Evolutionary conservation across 2,113 vertebrate genomes (phyloP).

Genomic region (Cololabis saira): DNA sequence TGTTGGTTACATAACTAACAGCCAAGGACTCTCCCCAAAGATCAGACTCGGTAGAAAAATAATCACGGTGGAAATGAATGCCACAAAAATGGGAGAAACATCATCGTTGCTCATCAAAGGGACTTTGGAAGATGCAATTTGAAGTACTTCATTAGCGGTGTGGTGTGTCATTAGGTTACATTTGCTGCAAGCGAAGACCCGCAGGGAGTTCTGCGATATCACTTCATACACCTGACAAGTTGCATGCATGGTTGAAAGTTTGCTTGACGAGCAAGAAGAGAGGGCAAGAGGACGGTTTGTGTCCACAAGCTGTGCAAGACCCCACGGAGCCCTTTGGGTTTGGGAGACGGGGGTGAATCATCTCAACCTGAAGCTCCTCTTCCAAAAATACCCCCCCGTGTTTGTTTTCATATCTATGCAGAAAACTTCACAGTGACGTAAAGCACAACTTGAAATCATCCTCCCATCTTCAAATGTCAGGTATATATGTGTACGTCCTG

Average conservation of each 20-base stretch:
- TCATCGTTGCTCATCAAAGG: conserved; percentile 35
- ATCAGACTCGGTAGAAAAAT: conserved; percentile 23
- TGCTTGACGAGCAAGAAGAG: background rate
- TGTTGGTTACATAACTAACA: conserved; percentile 37
- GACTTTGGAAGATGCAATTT: conserved; percentile 23
- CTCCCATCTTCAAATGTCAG: background rate
- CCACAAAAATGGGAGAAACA: conserved; percentile 1
- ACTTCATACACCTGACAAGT: conserved; percentile 26
- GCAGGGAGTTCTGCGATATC: conserved; percentile 13
- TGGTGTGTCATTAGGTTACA: conserved; percentile 18
- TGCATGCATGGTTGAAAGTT: conserved; percentile 16
- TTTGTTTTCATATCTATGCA: background rate
- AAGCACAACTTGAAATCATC: background rate
- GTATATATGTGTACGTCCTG: background rate
- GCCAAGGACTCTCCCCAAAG: conserved; percentile 5
- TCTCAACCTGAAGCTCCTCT: conserved; percentile 28
- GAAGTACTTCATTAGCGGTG: too few relatives aligned
- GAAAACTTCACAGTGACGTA: background rate
- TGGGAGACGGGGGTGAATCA: conserved; percentile 46
- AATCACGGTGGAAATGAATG: too few relatives aligned
- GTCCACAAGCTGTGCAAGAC: conserved; percentile 17
- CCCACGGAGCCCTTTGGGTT: conserved; percentile 32
- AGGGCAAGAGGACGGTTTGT: conserved; percentile 21
- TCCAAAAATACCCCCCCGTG: conserved; percentile 46
- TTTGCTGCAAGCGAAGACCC: too few relatives aligned